Evolutionary conservation across 1,140 invertebrate genomes (phyloP), one percentile per base, ranked within the genome.

Genomic region (Sweltsa coloradensis): DNA sequence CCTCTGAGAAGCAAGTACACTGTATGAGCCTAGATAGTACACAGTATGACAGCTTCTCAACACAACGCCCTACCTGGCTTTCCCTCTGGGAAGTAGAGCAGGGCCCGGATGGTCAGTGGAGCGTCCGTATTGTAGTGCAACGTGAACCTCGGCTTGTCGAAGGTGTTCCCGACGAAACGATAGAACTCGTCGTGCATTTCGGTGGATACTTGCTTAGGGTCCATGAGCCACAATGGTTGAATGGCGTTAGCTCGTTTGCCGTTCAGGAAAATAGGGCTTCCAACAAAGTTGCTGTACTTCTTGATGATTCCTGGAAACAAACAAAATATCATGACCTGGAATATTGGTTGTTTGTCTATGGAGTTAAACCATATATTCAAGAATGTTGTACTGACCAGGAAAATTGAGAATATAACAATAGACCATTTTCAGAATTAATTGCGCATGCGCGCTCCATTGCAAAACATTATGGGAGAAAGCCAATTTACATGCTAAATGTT

Each of bases 251-350:
- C 75, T 65, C 78, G 79, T 57, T 86, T 82, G 26, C 87, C 87
- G 72, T 97, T 97, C 2, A 97, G 64, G 57, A 77, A 83, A 57
- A 98, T 93, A 1, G 93, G 89, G 59, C 84, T 88, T 5, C 89
- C 85, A 37, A 97, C 87, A 65, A 97, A 97, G 64, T 96, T 97
- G 61, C 92, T 97, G 68, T 97, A 97, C 61, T 96, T 97, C 56
- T 90, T 84, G 31, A 97, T 87, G 27, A 97, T 81, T 51, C 74
- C 85, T 85, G 62, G 16, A 70, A 70, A 60, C 49, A 49, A 40
- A 55, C 52, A 36, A 19, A 52, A 21, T 42, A 48, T 45, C 6
- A 39, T n/a, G n/a, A n/a, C n/a, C n/a, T n/a, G n/a, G n/a, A n/a
- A n/a, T n/a, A n/a, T n/a, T n/a, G n/a, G n/a, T n/a, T n/a, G n/a